Evolutionary conservation across 1,140 invertebrate genomes (phyloP).

Genomic region (Pemphigus obesinymphae): DNA sequence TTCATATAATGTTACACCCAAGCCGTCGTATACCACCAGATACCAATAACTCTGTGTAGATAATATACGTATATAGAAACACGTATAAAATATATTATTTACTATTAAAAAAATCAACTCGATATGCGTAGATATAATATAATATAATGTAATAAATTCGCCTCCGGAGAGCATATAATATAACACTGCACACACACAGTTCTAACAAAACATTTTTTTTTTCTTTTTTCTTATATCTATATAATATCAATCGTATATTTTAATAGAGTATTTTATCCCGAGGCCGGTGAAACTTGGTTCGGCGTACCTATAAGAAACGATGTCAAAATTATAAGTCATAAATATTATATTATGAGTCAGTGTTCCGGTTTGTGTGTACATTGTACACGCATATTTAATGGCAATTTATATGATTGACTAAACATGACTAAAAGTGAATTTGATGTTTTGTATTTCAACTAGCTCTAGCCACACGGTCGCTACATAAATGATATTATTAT

Average conservation of each 20-base stretch:
- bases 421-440: background rate
- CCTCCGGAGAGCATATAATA: background rate
- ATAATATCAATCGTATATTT: background rate
- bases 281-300: constrained; percentile 26
- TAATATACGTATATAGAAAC: no score
- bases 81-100: no score
- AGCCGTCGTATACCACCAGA: background rate
- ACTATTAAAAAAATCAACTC: no score
- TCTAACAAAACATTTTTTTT: constrained; percentile 18
- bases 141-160: background rate
- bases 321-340: constrained; percentile 27
- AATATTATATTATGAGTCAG: background rate
- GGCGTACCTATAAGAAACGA: background rate
- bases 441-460: background rate
- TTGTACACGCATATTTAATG: background rate
- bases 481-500: no score
- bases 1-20: background rate
- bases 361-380: background rate
- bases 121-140: no score
- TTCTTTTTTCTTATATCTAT: background rate
- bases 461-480: no score
- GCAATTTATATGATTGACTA: background rate
- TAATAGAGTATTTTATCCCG: background rate
- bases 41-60: background rate
- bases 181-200: background rate